A percentile compares a stretch with the other conserved stretches of the same genome.
Conservation (phyloP, 2,888 invertebrate species). For the Hypercompe scribonia region DNA sequence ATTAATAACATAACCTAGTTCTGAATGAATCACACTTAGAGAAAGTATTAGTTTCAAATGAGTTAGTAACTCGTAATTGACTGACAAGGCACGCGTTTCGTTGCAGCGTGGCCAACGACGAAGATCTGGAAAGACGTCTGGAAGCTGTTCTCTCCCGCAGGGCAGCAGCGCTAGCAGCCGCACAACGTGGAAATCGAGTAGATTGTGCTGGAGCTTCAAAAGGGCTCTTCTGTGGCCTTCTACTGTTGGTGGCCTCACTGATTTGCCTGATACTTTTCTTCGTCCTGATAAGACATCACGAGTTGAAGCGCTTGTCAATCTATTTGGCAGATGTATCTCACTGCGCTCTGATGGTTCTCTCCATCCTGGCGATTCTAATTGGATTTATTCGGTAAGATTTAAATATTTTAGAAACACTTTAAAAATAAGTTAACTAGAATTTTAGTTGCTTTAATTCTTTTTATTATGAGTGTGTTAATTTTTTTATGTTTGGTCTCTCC, state of each 20-base stretch:
- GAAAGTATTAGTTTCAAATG: slow-evolving; percentile 18
- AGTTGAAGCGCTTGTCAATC: slow-evolving; percentile 94
- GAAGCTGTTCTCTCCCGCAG: slow-evolving; percentile 95
- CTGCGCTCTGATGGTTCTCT: slow-evolving; percentile 94
- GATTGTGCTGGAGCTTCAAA: slow-evolving; percentile 98
- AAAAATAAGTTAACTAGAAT: not conserved
- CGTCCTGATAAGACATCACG: slow-evolving; percentile 95
- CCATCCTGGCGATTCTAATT: slow-evolving; percentile 95
- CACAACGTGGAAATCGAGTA: slow-evolving; percentile 93
- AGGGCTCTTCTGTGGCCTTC: slow-evolving; percentile 96
- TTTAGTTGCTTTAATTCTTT: slow-evolving; percentile 29
- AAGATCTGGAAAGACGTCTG: slow-evolving; percentile 94
- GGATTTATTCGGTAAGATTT: slow-evolving; percentile 93
- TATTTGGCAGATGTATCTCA: slow-evolving; percentile 97
- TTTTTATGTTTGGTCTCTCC: slow-evolving; percentile 53
- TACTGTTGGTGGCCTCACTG: slow-evolving; percentile 95
- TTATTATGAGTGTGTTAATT: slow-evolving; percentile 34
- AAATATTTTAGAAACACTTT: slow-evolving; percentile 15
- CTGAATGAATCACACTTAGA: slow-evolving; percentile 5
- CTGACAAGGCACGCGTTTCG: slow-evolving; percentile 79
- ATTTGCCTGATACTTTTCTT: slow-evolving; percentile 98
- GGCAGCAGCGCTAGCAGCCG: slow-evolving; percentile 94
- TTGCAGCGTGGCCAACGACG: slow-evolving; percentile 89
- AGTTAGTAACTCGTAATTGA: slow-evolving; percentile 48
- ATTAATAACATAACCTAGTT: not conserved